These are phyloP conservation scores for Gallinago jamesoni DNA, from an alignment of 2,113 vertebrate species.

Conservation along the genomic window DNA sequence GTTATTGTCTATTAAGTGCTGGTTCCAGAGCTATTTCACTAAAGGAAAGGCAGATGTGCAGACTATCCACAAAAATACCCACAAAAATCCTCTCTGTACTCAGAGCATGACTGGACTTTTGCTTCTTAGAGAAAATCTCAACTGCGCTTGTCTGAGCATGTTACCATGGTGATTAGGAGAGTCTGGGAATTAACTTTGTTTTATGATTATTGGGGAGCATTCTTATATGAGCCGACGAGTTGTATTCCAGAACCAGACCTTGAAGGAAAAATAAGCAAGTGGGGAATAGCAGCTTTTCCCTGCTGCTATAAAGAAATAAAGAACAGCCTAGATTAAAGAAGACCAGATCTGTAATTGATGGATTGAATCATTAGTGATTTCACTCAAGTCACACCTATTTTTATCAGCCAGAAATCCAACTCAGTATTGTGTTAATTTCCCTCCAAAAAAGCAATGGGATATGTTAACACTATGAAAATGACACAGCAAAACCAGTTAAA, in stretches of 20 bases:
- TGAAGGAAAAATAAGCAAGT: not conserved
- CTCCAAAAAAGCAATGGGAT: not conserved
- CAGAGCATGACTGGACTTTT: not conserved
- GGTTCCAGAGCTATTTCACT: not conserved
- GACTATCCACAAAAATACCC: not conserved
- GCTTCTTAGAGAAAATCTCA: not conserved
- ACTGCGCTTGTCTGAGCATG: not conserved
- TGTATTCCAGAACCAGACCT: not conserved
- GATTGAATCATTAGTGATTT: not conserved
- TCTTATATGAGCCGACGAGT: not conserved
- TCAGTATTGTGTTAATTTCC: not conserved
- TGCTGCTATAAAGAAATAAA: not conserved
- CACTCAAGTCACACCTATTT: not conserved
- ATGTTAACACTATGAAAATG: not conserved
- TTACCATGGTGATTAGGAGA: constrained; percentile 39
- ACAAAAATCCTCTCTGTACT: not conserved
- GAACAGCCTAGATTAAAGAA: not conserved
- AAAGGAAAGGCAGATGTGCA: not conserved
- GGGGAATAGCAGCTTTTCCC: not conserved
- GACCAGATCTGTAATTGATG: not conserved
- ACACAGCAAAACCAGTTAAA: not conserved
- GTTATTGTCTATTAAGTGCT: not conserved
- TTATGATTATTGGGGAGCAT: constrained; percentile 1
- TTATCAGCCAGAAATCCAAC: not conserved
- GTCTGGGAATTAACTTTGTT: not conserved